Percentiles rank a stretch among this genome's conserved stretches.
phyloP scores from a whole-genome alignment of 1,140 invertebrate genomes.

The Anastrepha ludens region DNA sequence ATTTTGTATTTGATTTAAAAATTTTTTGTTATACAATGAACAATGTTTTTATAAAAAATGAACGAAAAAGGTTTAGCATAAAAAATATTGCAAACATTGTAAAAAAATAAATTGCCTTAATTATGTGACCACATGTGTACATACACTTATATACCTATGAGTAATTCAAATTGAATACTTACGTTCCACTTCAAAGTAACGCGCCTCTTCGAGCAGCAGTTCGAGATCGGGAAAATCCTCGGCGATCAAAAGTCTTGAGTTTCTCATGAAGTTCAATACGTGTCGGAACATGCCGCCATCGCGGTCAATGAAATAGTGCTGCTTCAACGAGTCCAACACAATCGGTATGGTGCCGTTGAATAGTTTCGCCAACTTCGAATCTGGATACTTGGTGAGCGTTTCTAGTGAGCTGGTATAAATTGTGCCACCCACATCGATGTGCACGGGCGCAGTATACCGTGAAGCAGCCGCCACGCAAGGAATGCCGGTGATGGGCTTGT shows the following conservation, averaged over 20 bases:
- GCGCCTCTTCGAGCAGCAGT: conserved; percentile 92
- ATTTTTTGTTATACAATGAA: too few species aligned
- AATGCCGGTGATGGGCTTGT: conserved; percentile 83
- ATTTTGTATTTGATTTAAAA: too few species aligned
- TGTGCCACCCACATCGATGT: conserved; percentile 97
- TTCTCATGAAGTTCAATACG: conserved; percentile 96
- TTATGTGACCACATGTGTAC: too few species aligned
- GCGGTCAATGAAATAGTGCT: conserved; percentile 98
- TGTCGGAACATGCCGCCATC: conserved; percentile 97
- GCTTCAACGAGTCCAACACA: conserved; percentile 95
- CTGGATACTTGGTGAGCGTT: conserved; percentile 95
- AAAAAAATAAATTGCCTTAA: too few species aligned
- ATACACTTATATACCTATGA: not conserved
- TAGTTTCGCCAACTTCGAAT: conserved; percentile 92
- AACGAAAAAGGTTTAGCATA: too few species aligned
- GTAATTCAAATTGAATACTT: conserved; percentile 74
- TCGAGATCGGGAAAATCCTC: conserved; percentile 91
- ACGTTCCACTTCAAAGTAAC: conserved; percentile 94
- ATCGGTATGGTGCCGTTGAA: conserved; percentile 98
- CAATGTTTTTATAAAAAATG: too few species aligned
- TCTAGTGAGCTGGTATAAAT: conserved; percentile 97
- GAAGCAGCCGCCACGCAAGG: conserved; percentile 94
- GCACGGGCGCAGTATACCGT: conserved; percentile 94
- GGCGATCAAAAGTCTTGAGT: conserved; percentile 89
- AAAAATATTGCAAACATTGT: too few species aligned